phyloP scores from a whole-genome alignment of 2,888 invertebrate species.

The Argynnis bischoffii region DNA sequence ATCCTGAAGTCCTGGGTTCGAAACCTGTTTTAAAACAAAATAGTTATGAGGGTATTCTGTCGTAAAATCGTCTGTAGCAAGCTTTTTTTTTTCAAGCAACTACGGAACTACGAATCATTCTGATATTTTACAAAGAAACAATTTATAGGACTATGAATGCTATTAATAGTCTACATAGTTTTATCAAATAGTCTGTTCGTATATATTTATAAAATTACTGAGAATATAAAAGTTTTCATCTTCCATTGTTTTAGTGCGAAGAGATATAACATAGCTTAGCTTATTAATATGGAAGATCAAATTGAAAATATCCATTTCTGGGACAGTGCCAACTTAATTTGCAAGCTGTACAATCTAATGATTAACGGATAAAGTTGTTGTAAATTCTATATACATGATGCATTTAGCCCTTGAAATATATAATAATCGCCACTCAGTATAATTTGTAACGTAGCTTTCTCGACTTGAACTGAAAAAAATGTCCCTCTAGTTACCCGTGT shows the following conservation, averaged over 20 bases:
- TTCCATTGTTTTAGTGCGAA: constrained; percentile 4
- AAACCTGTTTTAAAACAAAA: too few relatives aligned
- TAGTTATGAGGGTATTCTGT: too few relatives aligned
- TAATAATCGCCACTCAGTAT: constrained; percentile 25
- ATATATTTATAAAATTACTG: neutral
- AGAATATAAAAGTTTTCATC: neutral
- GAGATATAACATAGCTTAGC: constrained; percentile 4
- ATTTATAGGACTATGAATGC: too few relatives aligned
- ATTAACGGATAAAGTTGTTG: constrained; percentile 47
- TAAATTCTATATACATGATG: constrained; percentile 38
- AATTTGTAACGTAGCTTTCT: neutral
- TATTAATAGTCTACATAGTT: neutral
- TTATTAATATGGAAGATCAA: constrained; percentile 28
- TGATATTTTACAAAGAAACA: too few relatives aligned
- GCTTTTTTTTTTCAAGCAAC: too few relatives aligned
- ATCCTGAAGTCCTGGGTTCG: too few relatives aligned
- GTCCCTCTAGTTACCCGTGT: neutral
- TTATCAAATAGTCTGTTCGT: neutral
- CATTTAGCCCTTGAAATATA: constrained; percentile 34
- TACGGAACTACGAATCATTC: too few relatives aligned
- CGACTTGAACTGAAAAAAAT: neutral
- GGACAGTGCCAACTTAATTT: constrained; percentile 45
- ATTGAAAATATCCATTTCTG: constrained; percentile 45
- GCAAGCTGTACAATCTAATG: constrained; percentile 45
- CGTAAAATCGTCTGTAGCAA: too few relatives aligned